Base-by-base conservation (phyloP, 2,797 vertebrate genomes). In the Anguilla megastoma region DNA sequence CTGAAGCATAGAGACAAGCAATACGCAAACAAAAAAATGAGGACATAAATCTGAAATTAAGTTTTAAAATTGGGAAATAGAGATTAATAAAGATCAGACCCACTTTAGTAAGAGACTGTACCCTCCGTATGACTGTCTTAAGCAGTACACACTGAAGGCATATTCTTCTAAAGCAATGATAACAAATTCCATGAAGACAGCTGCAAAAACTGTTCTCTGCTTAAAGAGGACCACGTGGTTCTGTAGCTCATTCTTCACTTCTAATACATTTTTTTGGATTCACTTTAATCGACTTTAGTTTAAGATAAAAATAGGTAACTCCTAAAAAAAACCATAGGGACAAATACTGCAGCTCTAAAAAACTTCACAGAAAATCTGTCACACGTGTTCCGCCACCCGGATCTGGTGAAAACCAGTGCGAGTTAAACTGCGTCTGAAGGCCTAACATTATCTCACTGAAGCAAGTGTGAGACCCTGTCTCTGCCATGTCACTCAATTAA, bases 1-100 rank as follows among this genome's bases (percentile, higher is more conserved):
- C 79, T n/a, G 30, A 36, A 86, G 56, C 63, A 52, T n/a, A 48
- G 89, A 90, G 90, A 86, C 91, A 24, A 30, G 76, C 87, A 89
- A 88, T 80, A 18, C 41, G 71, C 84, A 58, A 41, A 33, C 84
- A 10, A 36, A 87, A 84, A 82, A 86, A 33, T 36, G 56, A 86
- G 9, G 56, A 60, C 21, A 45, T 24, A 58, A 58, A 58, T 58
- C 50, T 48, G 52, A 85, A 27, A 58, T 86, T 60, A 36, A 76
- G 27, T 76, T 79, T 79, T 48, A 74, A 86, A 88, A 84, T n/a
- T 41, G 79, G 60, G 8, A 58, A 33, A 36, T 14, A 63, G 36
- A 18, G 56, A 21, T 33, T 21, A 33, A 33, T 16, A 36, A 58
- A 56, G 30, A 83, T 48, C 48, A 45, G 41, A 45, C 3, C 79